Evolutionary conservation across 2,797 vertebrate genomes (phyloP), one percentile per base, ranked within the genome.

Genomic region (Malurus leucopterus): DNA sequence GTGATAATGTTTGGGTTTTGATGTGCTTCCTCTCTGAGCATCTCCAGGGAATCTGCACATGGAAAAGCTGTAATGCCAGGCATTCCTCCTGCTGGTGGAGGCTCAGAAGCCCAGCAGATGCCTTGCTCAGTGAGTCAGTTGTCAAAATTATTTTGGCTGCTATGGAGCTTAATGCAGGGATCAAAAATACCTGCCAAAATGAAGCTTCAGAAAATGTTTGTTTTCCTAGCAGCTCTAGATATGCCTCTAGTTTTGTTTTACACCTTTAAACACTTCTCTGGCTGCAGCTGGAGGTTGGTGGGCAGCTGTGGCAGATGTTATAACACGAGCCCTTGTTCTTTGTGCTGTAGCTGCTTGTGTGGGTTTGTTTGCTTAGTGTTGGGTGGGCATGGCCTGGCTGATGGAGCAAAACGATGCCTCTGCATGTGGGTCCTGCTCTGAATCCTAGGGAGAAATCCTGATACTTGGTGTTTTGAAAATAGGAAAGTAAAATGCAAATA

Each of bases 91-190:
- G 68, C 80, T 84, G 93, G 67, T 74, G 21, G 2, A 57, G 63
- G 62, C 86, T 84, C 27, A 5, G 91, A 88, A 89, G 49, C 76
- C 84, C 19, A 24, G 75, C 71, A 80, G 84, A 47, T 38, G 88
- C 90, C 57, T 78, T 9, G n/a, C 49, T 76, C 32, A 40, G 41
- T 89, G 88, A 92, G 76, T 91, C 91, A 94, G 87, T 84, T 78
- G 62, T 50, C 41, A 18, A 18, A 61, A 75, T 24, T 11, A 47
- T 51, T 68, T 40, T 84, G 90, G 85, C 61, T 44, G 85, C 40
- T 58, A 1, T 9, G 64, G 63, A 89, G 69, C 58, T 74, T 36
- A 36, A 30, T 71, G 68, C 81, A 89, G 38, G 13, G 34, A 82
- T 73, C 67, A 70, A 86, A 92, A 75, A 89, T 47, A 74, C 29